phyloP scores from a whole-genome alignment of 2,113 vertebrate species.

The Zapornia atra region DNA sequence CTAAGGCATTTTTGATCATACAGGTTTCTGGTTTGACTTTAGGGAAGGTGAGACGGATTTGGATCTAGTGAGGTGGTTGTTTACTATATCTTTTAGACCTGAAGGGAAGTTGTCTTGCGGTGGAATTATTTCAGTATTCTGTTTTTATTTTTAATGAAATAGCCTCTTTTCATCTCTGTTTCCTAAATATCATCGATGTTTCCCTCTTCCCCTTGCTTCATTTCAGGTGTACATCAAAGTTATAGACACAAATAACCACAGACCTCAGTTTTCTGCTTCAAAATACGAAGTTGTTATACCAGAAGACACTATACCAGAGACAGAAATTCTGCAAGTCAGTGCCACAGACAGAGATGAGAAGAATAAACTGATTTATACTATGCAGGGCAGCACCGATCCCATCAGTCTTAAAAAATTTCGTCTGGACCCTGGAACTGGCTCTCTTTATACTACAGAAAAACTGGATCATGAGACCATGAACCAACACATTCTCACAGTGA shows the following conservation, averaged over 20 bases:
- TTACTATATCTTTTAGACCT: neutral
- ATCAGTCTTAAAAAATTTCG: constrained; percentile 92
- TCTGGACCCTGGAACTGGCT: constrained; percentile 89
- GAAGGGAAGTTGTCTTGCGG: neutral
- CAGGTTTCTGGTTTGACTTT: neutral
- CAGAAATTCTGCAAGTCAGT: constrained; percentile 88
- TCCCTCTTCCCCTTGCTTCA: neutral
- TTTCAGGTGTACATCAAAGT: constrained; percentile 93
- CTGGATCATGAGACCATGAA: constrained; percentile 92
- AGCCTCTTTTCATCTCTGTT: neutral
- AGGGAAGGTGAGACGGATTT: neutral
- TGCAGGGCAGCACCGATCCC: constrained; percentile 92
- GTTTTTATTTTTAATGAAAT: neutral
- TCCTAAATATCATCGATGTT: neutral
- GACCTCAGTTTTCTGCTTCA: constrained; percentile 89
- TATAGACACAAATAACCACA: constrained; percentile 97
- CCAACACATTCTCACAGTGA: constrained; percentile 90
- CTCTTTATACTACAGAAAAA: constrained; percentile 85
- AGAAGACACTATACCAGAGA: constrained; percentile 86
- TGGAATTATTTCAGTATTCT: neutral
- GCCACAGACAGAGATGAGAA: constrained; percentile 93
- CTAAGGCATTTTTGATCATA: neutral
- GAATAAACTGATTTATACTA: constrained; percentile 93
- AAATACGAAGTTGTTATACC: constrained; percentile 88
- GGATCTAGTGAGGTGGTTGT: neutral